Evolutionary conservation across 2,888 invertebrate genomes (phyloP), one percentile per base, ranked within the genome.

Genomic region (Drosophila meridionalis): DNA sequence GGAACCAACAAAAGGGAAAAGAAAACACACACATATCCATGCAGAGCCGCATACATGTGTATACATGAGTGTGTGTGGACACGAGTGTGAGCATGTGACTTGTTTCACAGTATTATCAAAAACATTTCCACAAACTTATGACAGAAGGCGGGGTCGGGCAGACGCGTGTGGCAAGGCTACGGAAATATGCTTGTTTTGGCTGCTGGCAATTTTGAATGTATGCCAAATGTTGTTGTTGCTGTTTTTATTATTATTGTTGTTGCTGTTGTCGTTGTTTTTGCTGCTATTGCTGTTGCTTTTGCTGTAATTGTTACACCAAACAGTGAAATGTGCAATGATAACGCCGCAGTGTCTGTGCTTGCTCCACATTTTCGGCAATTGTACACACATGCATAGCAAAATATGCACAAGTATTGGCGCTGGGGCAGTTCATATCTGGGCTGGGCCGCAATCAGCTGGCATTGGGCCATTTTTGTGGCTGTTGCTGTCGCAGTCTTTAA

Each of bases 251-350:
- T 86, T 36, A 20, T 42, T 28, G 14, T 4, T 38, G 4, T 36
- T 75, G 75, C 69, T 68, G 77, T 70, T 83, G 73, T 69, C 40
- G n/a, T n/a, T 40, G 9, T 40, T 76, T 76, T 69, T 68, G 76
- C 70, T 86, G 76, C 69, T 82, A 76, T 87, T 55, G 38, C 55
- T 38, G 14, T 55, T 78, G 76, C 73, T 71, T 78, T 72, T 87
- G 77, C 73, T 83, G 82, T 87, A 89, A 89, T 87, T 87, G 89
- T 87, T 87, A 87, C 87, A 89, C 81, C 80, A 89, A 87, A 77
- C 87, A 89, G 75, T 76, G 78, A 89, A 87, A 87, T 87, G 89
- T 87, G 83, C 82, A 82, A 88, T 86, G 86, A 87, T 87, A 87
- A 87, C 87, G 81, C 75, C 76, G 45, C 82, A 71, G 65, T 82